Base-by-base conservation (phyloP, 35 echinoderm and acorn worm species). In the Chiridota heheva region DNA sequence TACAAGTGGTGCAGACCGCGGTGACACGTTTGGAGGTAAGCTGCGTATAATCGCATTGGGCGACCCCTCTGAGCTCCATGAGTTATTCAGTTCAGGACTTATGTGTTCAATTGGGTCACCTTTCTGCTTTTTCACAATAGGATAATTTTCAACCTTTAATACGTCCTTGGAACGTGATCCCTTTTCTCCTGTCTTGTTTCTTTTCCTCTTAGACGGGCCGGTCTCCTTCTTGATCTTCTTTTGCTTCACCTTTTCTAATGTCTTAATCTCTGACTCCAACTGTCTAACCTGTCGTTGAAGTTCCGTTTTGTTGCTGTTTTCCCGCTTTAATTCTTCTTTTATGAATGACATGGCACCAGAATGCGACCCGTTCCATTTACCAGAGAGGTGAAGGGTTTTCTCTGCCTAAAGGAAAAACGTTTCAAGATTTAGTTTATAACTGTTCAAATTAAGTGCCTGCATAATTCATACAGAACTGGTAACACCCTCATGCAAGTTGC, bases 261-360 rank as follows among this genome's bases (percentile, higher is more conserved):
- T 63, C 26, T 82, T 90, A 7, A 83, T 77, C 49, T 98, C 90
- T 7, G 90, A 87, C 71, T 93, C 84, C 27, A 93, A 61, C 70
- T 83, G 91, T 58, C 81, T 68, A 40, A 91, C 80, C 30, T 90
- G 78, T 28, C 63, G 77, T 32, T 73, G 64, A 3, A 93, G 71
- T 53, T 93, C 58, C 29, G 91, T 91, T 41, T 91, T 78, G 58
- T 98, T 91, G 74, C 85, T 88, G 42, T 88, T 84, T 38, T 98
- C 95, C 67, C 86, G 79, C 17, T 85, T 68, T 55, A 98, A 91
- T 77, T 98, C 83, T 4, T 91, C 89, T 27, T 81, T 93, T 20
- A 93, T 93, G 28, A 88, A 60, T 22, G 90, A 82, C 15, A 80
- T 82, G 1, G 86, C 69, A 16, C 58, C 58, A 5, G 33, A 34